Conservation (phyloP, 2,113 vertebrate species). For the Paradisaea rubra region DNA sequence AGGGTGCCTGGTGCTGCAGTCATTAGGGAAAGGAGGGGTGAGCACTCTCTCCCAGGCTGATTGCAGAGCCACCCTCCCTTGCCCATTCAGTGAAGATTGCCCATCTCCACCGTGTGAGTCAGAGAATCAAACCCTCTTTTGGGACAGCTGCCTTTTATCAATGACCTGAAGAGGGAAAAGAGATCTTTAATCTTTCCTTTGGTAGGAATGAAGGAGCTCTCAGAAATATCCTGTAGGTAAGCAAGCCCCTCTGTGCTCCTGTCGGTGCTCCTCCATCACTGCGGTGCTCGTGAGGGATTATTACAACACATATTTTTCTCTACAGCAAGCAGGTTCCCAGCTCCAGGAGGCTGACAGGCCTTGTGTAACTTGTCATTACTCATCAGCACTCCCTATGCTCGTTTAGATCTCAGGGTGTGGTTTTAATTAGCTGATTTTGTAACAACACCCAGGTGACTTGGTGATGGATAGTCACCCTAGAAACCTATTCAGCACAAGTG, state of each 20-base stretch:
- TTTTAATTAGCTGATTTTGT: conserved; percentile 49
- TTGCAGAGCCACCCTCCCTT: background rate
- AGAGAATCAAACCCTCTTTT: background rate
- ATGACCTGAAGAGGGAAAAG: background rate
- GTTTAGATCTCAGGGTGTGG: conserved; percentile 23
- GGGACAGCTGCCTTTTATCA: background rate
- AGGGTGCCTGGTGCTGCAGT: background rate
- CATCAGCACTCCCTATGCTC: conserved; percentile 26
- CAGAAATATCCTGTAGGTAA: background rate
- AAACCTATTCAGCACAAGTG: background rate
- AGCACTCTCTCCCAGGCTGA: background rate
- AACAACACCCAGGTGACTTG: background rate
- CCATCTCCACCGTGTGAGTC: background rate
- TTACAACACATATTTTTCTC: conserved; percentile 14
- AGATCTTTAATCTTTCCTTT: background rate
- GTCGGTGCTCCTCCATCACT: background rate
- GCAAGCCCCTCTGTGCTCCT: background rate
- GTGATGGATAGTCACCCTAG: conserved; percentile 7
- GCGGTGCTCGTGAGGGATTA: background rate
- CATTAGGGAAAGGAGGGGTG: background rate
- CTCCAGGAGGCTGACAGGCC: conserved; percentile 9
- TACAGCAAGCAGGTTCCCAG: background rate
- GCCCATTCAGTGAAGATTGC: background rate
- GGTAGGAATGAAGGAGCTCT: background rate
- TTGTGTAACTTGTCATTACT: conserved; percentile 29